Base-by-base conservation (phyloP, 2,888 invertebrate species). In the Steromphala cineraria region DNA sequence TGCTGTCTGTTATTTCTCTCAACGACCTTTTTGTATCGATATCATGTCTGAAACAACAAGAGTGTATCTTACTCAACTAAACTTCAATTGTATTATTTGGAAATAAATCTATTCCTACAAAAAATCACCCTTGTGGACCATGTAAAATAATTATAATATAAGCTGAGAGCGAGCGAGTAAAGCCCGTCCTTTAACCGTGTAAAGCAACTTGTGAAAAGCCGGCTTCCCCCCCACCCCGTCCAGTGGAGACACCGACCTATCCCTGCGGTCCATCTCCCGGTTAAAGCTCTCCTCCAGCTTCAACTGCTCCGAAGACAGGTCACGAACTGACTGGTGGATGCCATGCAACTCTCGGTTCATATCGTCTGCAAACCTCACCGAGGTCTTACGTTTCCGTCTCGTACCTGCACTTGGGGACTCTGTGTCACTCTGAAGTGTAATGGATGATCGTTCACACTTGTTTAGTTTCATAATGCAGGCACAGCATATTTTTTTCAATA, bases 311-410 rank as follows among this genome's bases (percentile, higher is more conserved):
- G 90, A 89, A n/a, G 90, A 89, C 78, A 92, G 80, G 83, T 92
- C 92, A 56, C 92, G 85, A 52, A 92, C 84, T n/a, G 90, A 88
- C 80, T 90, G 91, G 80, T 92, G 92, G 71, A 92, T 82, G 13
- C 85, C 86, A 77, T 91, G 91, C 7, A 91, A 82, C 77, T 90
- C 90, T 82, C 83, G 83, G 83, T 90, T 90, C 90, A 91, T 90
- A 79, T 91, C 91, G 86, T 91, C 91, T 13, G 90, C 90, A 86
- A 91, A 91, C 67, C 90, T 84, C 2, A 91, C 91, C 1, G 89
- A 87, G 5, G 90, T 87, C 71, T 87, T 86, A 5, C 88, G 82
- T 53, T 85, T 86, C 75, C 86, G 81, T 19, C 88, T 80, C 7
- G 85, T 82, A 28, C 88, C 80, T 10, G 84, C 81, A 21, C 82